A percentile compares a stretch with the other conserved stretches of the same genome.
Conservation (phyloP, 35 echinoderm and acorn worm species). For the Acanthaster planci region DNA sequence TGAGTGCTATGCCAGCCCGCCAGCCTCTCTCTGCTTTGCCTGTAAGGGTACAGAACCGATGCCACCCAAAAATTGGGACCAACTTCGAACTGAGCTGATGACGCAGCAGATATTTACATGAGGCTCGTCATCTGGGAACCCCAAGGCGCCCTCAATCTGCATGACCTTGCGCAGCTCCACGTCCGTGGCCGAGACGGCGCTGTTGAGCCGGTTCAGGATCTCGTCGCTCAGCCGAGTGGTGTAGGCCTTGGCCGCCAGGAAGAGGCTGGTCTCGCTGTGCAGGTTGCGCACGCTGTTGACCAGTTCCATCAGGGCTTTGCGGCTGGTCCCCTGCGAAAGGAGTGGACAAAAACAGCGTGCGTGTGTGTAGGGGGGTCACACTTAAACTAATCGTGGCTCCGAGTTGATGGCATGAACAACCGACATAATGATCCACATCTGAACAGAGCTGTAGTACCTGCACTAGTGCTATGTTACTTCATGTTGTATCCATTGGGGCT, state of each 20-base stretch:
- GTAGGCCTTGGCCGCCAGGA: constrained; percentile 85
- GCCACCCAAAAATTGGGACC: no score
- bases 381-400: no score
- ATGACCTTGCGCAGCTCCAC: constrained; percentile 79
- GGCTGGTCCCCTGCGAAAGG: constrained; percentile 72
- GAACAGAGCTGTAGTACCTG: no score
- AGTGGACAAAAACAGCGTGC: neutral
- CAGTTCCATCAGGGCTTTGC: constrained; percentile 79
- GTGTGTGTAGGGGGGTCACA: no score
- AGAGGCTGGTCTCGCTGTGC: constrained; percentile 82
- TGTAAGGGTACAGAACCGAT: no score
- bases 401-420: no score
- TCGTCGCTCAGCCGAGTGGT: constrained; percentile 53
- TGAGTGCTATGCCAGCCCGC: no score
- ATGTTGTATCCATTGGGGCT: no score
- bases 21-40: no score
- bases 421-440: no score
- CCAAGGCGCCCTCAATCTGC: constrained; percentile 71
- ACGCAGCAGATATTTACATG: constrained; percentile 15
- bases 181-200: constrained; percentile 62
- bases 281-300: constrained; percentile 68
- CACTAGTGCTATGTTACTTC: no score
- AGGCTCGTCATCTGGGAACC: constrained; percentile 67
- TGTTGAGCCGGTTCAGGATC: constrained; percentile 60
- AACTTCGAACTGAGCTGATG: no score